Percentiles rank a stretch among this genome's conserved stretches.
Conservation (phyloP, 2,113 vertebrate genomes). For the Otis tarda region DNA sequence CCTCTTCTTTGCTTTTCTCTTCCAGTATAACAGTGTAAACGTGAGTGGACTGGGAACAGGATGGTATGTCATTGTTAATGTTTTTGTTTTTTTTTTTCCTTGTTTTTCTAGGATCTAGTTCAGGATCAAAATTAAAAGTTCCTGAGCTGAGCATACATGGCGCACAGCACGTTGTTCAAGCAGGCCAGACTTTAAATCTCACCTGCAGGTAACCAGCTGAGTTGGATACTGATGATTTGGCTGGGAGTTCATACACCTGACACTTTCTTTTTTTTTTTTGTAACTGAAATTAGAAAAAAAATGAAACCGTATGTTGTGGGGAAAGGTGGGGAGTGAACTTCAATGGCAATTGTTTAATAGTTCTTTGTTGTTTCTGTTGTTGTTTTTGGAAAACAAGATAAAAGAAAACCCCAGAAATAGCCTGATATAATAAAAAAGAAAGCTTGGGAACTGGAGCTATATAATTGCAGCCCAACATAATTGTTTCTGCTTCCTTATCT, state of each 20-base stretch:
- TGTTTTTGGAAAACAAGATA: conserved; percentile 63
- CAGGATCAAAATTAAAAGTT: conserved; percentile 80
- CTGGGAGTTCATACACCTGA: conserved; percentile 20
- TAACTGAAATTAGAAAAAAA: conserved; percentile 20
- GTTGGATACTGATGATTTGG: not conserved
- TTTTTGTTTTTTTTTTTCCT: conserved; percentile 30
- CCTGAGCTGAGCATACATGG: conserved; percentile 85
- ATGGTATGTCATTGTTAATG: conserved; percentile 33
- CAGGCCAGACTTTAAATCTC: conserved; percentile 85
- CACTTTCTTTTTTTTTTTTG: not conserved
- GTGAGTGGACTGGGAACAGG: not conserved
- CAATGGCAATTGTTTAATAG: conserved; percentile 60
- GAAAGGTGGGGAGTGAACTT: conserved; percentile 59
- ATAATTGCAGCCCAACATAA: conserved; percentile 48
- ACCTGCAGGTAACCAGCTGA: conserved; percentile 87
- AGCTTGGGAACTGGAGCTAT: conserved; percentile 34
- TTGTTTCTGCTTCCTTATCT: conserved; percentile 66
- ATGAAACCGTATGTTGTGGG: not conserved
- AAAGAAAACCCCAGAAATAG: conserved; percentile 54
- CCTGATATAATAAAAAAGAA: conserved; percentile 49
- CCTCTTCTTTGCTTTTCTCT: not conserved
- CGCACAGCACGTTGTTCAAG: conserved; percentile 80
- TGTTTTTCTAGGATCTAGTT: conserved; percentile 75
- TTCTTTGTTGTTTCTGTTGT: conserved; percentile 56
- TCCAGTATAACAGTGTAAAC: not conserved